Evolutionary conservation across 2,797 vertebrate genomes (phyloP), one percentile per base, ranked within the genome.

Genomic region (Esox lucius): DNA sequence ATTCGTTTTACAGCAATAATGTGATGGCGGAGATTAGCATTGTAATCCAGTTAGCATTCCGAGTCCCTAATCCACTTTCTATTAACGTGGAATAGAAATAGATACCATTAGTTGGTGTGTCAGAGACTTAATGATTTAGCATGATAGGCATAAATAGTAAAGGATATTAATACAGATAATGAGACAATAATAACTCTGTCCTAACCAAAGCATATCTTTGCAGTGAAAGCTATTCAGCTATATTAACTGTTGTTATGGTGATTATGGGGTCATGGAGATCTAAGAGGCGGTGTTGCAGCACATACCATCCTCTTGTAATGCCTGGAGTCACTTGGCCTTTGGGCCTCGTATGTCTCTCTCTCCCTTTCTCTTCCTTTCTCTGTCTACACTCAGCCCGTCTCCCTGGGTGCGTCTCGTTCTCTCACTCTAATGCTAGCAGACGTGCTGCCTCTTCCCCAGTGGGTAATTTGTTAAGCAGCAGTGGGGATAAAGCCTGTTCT

Each of bases 11-110:
- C 87, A 62, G 81, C 86, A 86, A 88, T 93, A 90, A 92, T 93
- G 89, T 92, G 93, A 94, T 93, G 91, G 87, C 84, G 84, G 88
- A 94, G 93, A 95, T 95, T 94, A 94, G 86, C 85, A 87, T 90
- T 93, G 92, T 95, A 94, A 95, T 95, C 93, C 94, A 93, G 91
- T 95, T 93, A 93, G 88, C 86, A 93, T 92, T 81, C 75, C 90
- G 88, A 90, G 78, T 86, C 90, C 87, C 83, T 94, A 94, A 95
- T 94, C 93, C 93, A 92, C 87, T 93, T 93, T 89, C 93, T 92
- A 93, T 92, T 91, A 86, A 85, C 87, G 91, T 90, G 87, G 88
- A 91, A 94, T 90, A 89, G 82, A 93, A 94, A 88, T 88, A 87
- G 88, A 93, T 88, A 84, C 86, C 86, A 85, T 85, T 84, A 81